Conservation (phyloP, 2,113 vertebrate genomes). For the Thalassarche chlororhynchos region DNA sequence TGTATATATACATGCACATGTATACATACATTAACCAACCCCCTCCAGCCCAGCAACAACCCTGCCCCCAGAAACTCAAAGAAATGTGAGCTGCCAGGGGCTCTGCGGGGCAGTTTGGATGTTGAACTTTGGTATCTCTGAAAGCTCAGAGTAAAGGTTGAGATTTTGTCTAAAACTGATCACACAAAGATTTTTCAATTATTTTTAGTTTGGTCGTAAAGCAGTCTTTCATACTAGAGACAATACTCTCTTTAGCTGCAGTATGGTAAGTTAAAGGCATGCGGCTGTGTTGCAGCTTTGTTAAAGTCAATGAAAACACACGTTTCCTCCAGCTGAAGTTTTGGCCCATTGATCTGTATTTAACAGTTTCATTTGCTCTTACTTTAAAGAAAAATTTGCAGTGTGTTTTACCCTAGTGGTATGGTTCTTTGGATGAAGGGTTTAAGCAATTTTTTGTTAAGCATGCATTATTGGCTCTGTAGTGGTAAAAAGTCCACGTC, state of each 20-base stretch:
- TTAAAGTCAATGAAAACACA: neutral
- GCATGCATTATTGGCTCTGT: fast-evolving
- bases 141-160: neutral
- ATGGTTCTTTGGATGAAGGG: neutral
- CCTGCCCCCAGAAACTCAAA: neutral
- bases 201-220: neutral
- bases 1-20: neutral
- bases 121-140: neutral
- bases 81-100: neutral
- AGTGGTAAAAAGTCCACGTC: neutral
- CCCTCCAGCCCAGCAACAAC: neutral
- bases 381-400: neutral
- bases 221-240: neutral
- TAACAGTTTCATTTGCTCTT: neutral
- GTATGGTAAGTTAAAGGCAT: fast-evolving
- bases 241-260: neutral
- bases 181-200: neutral
- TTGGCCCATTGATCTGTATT: neutral
- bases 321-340: neutral
- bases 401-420: too few species aligned
- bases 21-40: fast-evolving
- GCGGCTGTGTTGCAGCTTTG: neutral
- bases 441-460: neutral
- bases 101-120: neutral
- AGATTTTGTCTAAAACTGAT: neutral